phyloP scores from a whole-genome alignment of 2,888 invertebrate genomes.

The Cantharis nigra region DNA sequence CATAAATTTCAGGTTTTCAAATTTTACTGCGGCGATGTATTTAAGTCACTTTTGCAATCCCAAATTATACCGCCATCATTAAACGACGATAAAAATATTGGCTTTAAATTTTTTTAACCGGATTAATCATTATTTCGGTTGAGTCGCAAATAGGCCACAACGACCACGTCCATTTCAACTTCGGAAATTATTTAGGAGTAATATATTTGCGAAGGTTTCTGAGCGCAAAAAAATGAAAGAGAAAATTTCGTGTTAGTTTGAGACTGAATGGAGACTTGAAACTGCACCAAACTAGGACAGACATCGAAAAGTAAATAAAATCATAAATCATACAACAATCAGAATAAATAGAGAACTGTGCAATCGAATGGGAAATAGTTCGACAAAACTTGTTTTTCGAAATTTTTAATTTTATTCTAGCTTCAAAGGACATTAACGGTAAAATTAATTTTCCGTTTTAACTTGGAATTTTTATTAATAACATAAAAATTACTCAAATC shows the following conservation, averaged over 20 bases:
- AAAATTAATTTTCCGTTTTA: not conserved
- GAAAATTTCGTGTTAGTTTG: not conserved
- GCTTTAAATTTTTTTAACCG: not conserved
- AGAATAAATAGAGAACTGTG: not conserved
- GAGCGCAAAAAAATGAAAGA: not conserved
- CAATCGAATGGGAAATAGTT: not conserved
- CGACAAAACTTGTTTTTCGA: not conserved
- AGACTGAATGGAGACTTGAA: not conserved
- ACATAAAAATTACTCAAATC: not conserved
- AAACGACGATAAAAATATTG: not conserved
- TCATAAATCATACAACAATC: not conserved
- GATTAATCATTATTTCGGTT: not conserved
- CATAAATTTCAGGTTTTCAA: conserved; percentile 15
- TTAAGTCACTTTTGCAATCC: not conserved
- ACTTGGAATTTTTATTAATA: not conserved
- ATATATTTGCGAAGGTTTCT: not conserved
- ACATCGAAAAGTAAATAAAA: not conserved
- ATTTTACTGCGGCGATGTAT: conserved; percentile 10
- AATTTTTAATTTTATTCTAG: not conserved
- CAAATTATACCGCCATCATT: not conserved
- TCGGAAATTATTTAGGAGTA: not conserved
- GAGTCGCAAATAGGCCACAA: not conserved
- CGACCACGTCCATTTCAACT: not conserved
- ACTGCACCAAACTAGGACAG: not conserved
- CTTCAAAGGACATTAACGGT: not conserved